phyloP scores from a whole-genome alignment of 2,888 invertebrate genomes.

The Eupithecia abbreviata region DNA sequence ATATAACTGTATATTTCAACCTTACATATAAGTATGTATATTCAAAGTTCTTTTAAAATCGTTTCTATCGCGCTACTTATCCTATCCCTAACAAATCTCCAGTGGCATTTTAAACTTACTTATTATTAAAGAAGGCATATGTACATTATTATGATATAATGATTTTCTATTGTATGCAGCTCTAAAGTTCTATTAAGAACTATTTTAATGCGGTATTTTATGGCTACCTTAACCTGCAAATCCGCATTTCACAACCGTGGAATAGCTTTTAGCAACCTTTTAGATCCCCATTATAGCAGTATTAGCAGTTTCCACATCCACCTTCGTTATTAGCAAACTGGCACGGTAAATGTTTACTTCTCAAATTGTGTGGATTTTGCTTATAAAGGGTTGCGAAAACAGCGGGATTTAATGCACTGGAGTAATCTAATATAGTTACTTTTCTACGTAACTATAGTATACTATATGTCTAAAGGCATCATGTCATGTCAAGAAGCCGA shows the following conservation, averaged over 20 bases:
- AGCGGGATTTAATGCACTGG: neutral
- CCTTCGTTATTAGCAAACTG: constrained; percentile 23
- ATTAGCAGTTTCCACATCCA: constrained; percentile 29
- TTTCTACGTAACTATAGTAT: neutral
- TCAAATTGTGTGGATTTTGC: constrained; percentile 16
- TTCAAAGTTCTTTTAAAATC: neutral
- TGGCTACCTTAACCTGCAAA: constrained; percentile 11
- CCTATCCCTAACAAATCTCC: neutral
- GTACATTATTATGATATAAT: neutral
- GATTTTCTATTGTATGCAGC: neutral
- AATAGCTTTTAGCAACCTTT: constrained; percentile 24
- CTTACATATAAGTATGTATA: neutral
- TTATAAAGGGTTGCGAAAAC: constrained; percentile 8
- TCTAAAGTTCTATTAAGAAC: neutral
- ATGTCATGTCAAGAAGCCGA: too few species aligned
- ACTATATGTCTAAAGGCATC: too few species aligned
- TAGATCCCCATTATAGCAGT: constrained; percentile 26
- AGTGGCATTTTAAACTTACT: neutral
- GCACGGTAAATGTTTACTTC: constrained; percentile 21
- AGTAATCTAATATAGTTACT: neutral
- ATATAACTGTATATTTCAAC: neutral
- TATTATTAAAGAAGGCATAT: neutral
- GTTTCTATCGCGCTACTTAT: neutral
- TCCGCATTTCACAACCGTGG: constrained; percentile 19
- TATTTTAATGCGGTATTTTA: neutral